These are phyloP conservation scores for Caenorhabditis drosophilae DNA, from an alignment of 2,888 invertebrate genomes.

Conservation along the genomic window DNA sequence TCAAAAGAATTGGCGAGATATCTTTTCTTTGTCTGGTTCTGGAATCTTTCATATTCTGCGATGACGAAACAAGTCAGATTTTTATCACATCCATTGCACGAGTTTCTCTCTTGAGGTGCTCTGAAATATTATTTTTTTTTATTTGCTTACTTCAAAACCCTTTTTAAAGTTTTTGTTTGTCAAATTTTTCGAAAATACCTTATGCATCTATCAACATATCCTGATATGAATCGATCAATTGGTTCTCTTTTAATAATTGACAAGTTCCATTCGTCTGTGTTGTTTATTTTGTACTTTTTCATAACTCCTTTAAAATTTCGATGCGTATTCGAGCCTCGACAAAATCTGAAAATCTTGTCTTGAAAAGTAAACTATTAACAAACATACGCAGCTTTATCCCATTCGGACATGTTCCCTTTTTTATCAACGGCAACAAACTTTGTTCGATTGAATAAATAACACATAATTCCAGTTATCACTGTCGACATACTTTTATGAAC, in stretches of 20 bases:
- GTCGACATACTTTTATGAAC: slow-evolving; percentile 63
- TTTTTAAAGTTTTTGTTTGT: no score
- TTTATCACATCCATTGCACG: slow-evolving; percentile 61
- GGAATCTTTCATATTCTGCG: slow-evolving; percentile 57
- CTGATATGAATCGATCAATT: slow-evolving; percentile 61
- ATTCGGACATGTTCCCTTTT: slow-evolving; percentile 29
- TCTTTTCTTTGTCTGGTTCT: slow-evolving; percentile 33
- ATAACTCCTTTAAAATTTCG: slow-evolving; percentile 20
- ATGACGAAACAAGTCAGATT: slow-evolving; percentile 65
- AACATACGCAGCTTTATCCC: slow-evolving; percentile 35
- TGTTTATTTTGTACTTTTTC: slow-evolving; percentile 21
- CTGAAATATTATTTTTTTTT: slow-evolving; percentile 32
- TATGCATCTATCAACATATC: slow-evolving; percentile 65
- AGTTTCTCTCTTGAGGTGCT: slow-evolving; percentile 37
- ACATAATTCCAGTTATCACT: slow-evolving; percentile 56
- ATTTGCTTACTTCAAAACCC: neutral
- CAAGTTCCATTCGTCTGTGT: slow-evolving; percentile 36
- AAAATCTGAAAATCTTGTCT: slow-evolving; percentile 40
- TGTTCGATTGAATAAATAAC: slow-evolving; percentile 49
- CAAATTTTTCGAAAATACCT: slow-evolving; percentile 38
- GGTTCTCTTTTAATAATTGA: slow-evolving; percentile 61
- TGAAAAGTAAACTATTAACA: neutral
- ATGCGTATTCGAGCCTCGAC: slow-evolving; percentile 49
- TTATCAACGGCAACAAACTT: slow-evolving; percentile 28
- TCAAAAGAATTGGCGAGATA: slow-evolving; percentile 50